Base-by-base conservation (phyloP, 2,888 invertebrate species). In the Apamea anceps region DNA sequence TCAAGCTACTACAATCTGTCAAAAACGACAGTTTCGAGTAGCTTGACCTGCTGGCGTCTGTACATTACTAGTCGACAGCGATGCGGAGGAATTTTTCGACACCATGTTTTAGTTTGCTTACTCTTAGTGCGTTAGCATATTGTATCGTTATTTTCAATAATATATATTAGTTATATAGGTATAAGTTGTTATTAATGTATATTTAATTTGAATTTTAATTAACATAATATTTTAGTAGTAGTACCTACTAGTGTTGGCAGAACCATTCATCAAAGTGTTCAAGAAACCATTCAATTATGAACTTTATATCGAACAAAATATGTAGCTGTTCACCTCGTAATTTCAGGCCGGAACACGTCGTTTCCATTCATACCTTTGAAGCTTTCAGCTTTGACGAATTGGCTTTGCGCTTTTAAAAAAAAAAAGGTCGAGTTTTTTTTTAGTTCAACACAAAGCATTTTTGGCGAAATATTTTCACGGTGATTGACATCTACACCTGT, bases 401-500 rank as follows among this genome's bases (percentile, higher is more conserved):
- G 87, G 83, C 81, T 86, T 84, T 81, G 28, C 70, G 75, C 82
- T 81, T 77, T 75, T 48, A 73, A 77, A 83, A 89, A 84, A 32
- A 80, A 63, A 84, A 80, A 63, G 70, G n/a, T 28, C 60, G 0
- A n/a, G 57, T 0, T 25, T 70, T 72, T 75, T 81, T 84, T 85
- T 80, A 72, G 54, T 80, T 72, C 21, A 67, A 73, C 85, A 84
- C 88, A 89, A 89, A 90, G 85, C 86, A 82, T 89, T 90, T 89
- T 81, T 75, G 71, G 72, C 32, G 73, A 75, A 76, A 81, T 77
- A 80, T 89, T 88, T 89, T 85, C 54, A 80, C 71, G 81, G 88
- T 88, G 90, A 89, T 87, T 89, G 88, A 85, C 84, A 85, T 84
- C 65, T 84, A 83, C 75, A 87, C 83, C 83, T 75, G 85, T 65